Evolutionary conservation across 1,140 invertebrate species (phyloP), one percentile per base, ranked within the genome.

Genomic region (Fopius arisanus): DNA sequence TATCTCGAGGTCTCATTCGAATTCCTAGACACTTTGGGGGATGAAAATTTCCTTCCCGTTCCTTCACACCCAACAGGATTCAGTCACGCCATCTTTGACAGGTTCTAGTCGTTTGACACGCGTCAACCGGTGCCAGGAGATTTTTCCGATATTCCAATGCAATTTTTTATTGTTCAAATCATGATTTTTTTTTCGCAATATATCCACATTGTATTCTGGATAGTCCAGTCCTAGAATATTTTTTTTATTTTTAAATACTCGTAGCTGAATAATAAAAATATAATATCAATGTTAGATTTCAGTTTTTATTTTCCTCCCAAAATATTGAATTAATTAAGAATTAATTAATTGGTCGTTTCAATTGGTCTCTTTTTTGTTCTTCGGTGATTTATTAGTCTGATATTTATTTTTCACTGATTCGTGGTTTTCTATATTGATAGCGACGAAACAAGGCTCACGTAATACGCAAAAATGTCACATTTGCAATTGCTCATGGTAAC

Each of bases 41-140:
- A 71, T 59, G 77, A 74, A 82, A 79, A 81, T 82, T 73, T 77
- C 82, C 43, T 19, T 19, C 16, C 16, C 79, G 74, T 78, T 76
- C 82, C 80, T 82, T 83, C 82, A 83, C 84, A 83, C 82, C 81
- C 80, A 86, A 84, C 83, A 85, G 75, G 80, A 79, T 77, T 76
- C 23, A 83, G 85, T 88, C 87, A 88, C 86, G 87, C 84, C 81
- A 83, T 75, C 78, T 80, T 83, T 81, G 82, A 84, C 78, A 79
- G 79, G 78, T 83, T 85, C 26, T 72, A 77, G 74, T 77, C 77
- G 77, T 80, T 82, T 85, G 80, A 78, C 81, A 77, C 75, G 70
- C 80, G 78, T 84, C 82, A 82, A 83, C 81, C 82, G 80, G 77
- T 78, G 76, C 77, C 78, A 75, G 79, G 74, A 79, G 67, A 19